Evolutionary conservation across 2,113 vertebrate genomes (phyloP).

Genomic region (Eulacestoma nigropectus): DNA sequence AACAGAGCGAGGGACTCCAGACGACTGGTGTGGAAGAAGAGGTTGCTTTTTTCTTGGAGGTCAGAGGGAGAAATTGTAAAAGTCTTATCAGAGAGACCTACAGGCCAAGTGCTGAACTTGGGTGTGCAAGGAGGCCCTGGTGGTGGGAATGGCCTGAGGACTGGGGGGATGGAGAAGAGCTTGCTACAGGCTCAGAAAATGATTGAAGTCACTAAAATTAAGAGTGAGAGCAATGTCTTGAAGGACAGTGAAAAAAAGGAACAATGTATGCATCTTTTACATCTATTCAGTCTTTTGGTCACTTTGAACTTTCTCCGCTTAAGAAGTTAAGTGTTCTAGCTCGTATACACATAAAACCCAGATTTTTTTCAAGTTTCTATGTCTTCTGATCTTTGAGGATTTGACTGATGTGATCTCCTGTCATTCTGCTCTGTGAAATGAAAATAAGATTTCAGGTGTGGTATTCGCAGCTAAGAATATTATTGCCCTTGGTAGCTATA

Average conservation of each 20-base stretch:
- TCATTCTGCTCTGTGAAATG: not conserved
- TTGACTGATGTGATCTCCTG: not conserved
- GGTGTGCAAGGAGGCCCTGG: not conserved
- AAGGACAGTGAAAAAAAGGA: not conserved
- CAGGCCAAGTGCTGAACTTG: not conserved
- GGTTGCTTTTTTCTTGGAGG: not conserved
- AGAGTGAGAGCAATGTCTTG: not conserved
- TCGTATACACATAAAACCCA: not conserved
- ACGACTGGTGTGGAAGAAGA: not conserved
- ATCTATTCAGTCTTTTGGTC: not conserved
- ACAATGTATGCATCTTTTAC: not conserved
- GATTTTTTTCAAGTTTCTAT: not conserved
- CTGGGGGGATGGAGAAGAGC: accelerated
- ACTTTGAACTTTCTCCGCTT: not conserved
- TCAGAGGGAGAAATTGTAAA: not conserved
- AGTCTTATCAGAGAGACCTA: not conserved
- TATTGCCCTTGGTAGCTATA: not conserved
- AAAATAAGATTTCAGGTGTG: not conserved
- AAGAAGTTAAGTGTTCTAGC: not conserved
- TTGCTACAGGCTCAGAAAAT: not conserved
- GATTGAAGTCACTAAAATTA: not conserved
- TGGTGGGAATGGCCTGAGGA: not conserved
- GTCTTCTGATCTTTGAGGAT: not conserved
- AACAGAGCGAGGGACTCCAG: not conserved
- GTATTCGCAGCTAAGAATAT: not conserved